phyloP scores from a whole-genome alignment of 2,888 invertebrate genomes.

The Euplagia quadripunctaria region DNA sequence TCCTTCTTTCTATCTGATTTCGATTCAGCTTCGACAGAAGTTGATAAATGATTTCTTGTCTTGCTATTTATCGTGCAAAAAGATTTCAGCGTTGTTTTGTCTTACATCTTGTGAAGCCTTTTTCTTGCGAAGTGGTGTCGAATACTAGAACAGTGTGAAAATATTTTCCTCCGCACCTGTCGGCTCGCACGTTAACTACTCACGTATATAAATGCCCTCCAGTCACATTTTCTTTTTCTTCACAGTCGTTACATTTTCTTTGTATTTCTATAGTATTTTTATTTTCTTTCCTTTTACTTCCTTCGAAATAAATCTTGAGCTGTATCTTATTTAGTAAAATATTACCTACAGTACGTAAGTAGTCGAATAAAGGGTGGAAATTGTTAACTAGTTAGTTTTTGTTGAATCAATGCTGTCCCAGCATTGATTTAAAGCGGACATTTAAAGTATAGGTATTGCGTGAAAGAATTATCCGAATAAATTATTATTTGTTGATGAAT shows the following conservation, averaged over 20 bases:
- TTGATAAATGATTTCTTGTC: conserved; percentile 55
- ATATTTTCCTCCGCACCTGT: conserved; percentile 73
- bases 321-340: conserved; percentile 17
- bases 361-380: background rate
- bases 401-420: no score
- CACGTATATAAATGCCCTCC: conserved; percentile 68
- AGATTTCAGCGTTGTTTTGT: conserved; percentile 50
- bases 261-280: conserved; percentile 57
- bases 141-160: conserved; percentile 50
- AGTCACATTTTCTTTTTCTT: conserved; percentile 71
- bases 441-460: conserved; percentile 20
- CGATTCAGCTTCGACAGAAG: conserved; percentile 41
- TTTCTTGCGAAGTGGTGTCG: conserved; percentile 51
- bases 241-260: conserved; percentile 61
- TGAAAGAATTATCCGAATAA: conserved; percentile 28
- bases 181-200: conserved; percentile 70
- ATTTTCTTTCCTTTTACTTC: conserved; percentile 33
- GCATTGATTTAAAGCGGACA: conserved; percentile 14
- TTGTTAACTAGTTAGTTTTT: conserved; percentile 22
- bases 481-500: conserved; percentile 43
- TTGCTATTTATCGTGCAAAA: conserved; percentile 54
- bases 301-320: conserved; percentile 13
- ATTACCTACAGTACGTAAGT: conserved; percentile 1
- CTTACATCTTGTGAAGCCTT: conserved; percentile 67
- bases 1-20: conserved; percentile 39